Evolutionary conservation across 1,140 invertebrate species (phyloP).

Genomic region (Meloidogyne chitwoodi): DNA sequence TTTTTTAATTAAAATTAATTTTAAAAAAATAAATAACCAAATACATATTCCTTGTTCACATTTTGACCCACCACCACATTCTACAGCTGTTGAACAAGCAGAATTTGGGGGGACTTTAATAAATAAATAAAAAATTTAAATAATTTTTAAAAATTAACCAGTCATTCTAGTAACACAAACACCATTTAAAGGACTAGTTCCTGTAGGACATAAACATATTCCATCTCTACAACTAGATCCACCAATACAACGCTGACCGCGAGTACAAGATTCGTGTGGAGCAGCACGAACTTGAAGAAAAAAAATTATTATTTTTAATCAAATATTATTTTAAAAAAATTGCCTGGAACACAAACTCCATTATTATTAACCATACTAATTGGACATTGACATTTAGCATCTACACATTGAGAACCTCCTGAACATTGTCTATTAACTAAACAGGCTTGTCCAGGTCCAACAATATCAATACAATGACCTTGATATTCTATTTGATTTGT

Average conservation of each 20-base stretch:
- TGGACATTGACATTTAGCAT: constrained; percentile 37
- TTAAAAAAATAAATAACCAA: constrained; percentile 8
- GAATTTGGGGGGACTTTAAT: constrained; percentile 45
- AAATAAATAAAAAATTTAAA: no score
- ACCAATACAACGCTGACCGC: constrained; percentile 42
- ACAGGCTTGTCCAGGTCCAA: constrained; percentile 45
- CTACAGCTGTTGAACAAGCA: constrained; percentile 41
- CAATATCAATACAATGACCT: constrained; percentile 53
- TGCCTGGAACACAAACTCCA: constrained; percentile 41
- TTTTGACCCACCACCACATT: constrained; percentile 41
- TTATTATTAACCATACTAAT: constrained; percentile 40
- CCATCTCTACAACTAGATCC: constrained; percentile 42
- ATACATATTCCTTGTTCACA: constrained; percentile 33
- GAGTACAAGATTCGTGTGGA: constrained; percentile 29
- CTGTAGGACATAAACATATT: constrained; percentile 35
- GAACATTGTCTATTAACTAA: constrained; percentile 57
- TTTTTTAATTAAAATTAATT: not conserved
- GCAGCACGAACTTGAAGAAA: constrained; percentile 31
- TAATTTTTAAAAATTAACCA: constrained; percentile 22
- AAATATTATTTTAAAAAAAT: not conserved
- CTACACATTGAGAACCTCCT: constrained; percentile 50
- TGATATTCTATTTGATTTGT: constrained; percentile 56
- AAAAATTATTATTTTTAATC: no score
- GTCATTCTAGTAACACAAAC: constrained; percentile 47
- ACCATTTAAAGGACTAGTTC: constrained; percentile 35